A percentile compares a stretch with the other conserved stretches of the same genome.
phyloP scores from a whole-genome alignment of 2,797 vertebrate species.

The Sebastolobus altivelis region DNA sequence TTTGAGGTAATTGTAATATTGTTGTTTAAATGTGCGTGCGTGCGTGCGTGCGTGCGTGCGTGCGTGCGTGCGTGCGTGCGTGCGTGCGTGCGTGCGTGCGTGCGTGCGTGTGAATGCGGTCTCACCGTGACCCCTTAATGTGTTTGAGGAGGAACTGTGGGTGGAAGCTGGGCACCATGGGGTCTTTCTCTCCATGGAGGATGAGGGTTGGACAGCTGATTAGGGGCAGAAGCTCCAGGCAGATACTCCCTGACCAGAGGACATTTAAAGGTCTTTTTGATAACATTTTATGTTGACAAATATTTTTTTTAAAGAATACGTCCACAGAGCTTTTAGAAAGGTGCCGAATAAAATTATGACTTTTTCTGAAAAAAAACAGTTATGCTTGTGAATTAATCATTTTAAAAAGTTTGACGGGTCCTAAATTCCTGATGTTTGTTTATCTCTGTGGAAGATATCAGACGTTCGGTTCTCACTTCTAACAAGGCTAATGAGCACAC shows the following conservation, averaged over 20 bases:
- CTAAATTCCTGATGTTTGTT: no score
- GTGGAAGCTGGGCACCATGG: constrained; percentile 88
- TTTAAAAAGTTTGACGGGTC: no score
- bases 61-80: no score
- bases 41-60: background rate
- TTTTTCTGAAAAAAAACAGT: no score
- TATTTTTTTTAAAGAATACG: no score
- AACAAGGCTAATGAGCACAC: no score
- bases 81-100: constrained; percentile 81
- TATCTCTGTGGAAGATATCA: no score
- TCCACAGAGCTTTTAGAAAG: no score
- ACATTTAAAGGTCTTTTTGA: background rate
- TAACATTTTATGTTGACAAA: no score
- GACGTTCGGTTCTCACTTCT: no score
- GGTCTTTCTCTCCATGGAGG: constrained; percentile 92
- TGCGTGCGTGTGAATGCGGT: background rate
- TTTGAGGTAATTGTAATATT: background rate
- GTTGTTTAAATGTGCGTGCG: constrained; percentile 77
- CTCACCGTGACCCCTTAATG: constrained; percentile 89
- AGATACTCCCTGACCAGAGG: constrained; percentile 87
- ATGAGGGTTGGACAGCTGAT: constrained; percentile 92
- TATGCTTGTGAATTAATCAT: no score
- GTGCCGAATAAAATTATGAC: no score
- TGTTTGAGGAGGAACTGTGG: constrained; percentile 88
- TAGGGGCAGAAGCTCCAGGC: constrained; percentile 86